A percentile compares a stretch with the other conserved stretches of the same genome.
Evolutionary conservation across 1,140 invertebrate species (phyloP).

Genomic region (Ptiloglossa arizonensis): DNA sequence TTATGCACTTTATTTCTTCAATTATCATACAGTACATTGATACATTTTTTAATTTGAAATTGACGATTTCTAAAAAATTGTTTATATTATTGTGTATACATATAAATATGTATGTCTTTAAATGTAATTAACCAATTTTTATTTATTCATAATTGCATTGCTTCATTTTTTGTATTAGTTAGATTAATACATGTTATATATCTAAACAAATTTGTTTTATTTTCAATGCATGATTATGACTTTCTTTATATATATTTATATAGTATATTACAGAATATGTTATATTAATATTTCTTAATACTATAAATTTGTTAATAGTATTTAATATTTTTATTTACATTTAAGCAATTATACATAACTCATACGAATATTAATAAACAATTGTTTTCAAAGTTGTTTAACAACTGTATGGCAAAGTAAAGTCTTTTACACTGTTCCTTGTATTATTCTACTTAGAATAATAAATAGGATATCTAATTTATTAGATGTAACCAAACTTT

Average conservation of each 20-base stretch:
- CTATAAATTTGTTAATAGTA: background rate
- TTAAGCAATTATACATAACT: background rate
- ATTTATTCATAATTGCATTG: background rate
- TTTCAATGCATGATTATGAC: background rate
- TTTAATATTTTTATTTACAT: background rate
- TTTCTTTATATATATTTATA: background rate
- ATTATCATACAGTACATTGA: background rate
- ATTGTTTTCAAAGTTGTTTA: background rate
- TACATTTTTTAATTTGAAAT: conserved; percentile 1
- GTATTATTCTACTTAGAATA: background rate
- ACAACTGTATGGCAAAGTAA: background rate
- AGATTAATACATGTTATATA: background rate
- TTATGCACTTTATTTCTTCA: background rate
- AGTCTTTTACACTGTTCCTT: conserved; percentile 18
- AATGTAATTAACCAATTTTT: conserved; percentile 9
- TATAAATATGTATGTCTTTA: background rate
- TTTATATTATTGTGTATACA: background rate
- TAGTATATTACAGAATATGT: background rate
- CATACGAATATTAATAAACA: conserved; percentile 16
- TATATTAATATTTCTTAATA: background rate
- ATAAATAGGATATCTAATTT: background rate
- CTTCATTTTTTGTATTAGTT: background rate
- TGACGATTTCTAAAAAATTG: background rate
- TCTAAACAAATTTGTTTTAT: background rate
- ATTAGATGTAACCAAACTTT: no score